phyloP scores from a whole-genome alignment of 2,797 vertebrate genomes.

The Tangara arthus region DNA sequence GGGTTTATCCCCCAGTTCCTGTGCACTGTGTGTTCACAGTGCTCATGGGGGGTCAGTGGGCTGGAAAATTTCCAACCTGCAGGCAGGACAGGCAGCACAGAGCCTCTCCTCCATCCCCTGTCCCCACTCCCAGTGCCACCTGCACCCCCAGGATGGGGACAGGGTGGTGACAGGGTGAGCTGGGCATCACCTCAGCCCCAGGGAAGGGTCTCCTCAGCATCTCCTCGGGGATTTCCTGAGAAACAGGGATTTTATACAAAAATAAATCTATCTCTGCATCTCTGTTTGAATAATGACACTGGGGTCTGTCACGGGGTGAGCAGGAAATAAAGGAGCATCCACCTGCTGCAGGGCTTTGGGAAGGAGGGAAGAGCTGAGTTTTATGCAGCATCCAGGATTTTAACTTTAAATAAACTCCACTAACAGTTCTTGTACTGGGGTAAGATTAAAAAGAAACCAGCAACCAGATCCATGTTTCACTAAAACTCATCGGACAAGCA shows the following conservation, averaged over 20 bases:
- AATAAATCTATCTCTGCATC: neutral
- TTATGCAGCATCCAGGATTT: neutral
- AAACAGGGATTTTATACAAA: neutral
- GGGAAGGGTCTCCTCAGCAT: neutral
- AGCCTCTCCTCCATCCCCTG: fast-evolving
- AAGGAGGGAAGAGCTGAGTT: neutral
- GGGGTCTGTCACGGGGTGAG: neutral
- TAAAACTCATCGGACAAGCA: neutral
- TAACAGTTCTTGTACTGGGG: neutral
- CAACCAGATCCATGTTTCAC: neutral
- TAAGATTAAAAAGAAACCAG: neutral
- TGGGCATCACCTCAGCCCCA: neutral
- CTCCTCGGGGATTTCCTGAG: fast-evolving
- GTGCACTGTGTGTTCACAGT: no score
- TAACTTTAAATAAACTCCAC: neutral
- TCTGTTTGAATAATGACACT: fast-evolving
- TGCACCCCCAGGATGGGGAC: neutral
- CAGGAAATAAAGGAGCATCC: neutral
- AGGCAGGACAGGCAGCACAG: neutral
- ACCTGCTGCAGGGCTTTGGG: neutral
- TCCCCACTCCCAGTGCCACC: neutral
- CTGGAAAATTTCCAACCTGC: neutral
- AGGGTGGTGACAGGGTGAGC: fast-evolving
- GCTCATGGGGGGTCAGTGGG: fast-evolving
- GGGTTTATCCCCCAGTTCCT: no score